Conservation (phyloP, 2,113 vertebrate genomes). For the Boulengeromyrus knoepffleri region DNA sequence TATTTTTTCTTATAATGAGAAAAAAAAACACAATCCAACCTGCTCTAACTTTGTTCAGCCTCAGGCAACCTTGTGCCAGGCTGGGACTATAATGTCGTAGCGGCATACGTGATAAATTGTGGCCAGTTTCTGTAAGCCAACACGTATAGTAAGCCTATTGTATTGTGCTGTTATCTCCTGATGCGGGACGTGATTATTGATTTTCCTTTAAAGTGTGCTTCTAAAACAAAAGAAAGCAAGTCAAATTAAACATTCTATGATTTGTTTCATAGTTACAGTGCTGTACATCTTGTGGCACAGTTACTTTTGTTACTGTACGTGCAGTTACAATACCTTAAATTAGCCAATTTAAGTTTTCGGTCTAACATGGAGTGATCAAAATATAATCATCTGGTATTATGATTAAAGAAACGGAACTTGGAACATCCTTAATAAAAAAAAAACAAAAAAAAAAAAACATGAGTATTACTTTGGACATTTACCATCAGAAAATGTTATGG, state of each 20-base stretch:
- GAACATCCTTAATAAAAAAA: conserved; percentile 36
- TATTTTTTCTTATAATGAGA: not conserved
- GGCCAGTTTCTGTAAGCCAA: conserved; percentile 31
- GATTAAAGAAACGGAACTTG: conserved; percentile 45
- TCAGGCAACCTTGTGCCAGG: not conserved
- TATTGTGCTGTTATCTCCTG: not conserved
- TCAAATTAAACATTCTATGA: not conserved
- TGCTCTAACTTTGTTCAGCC: not conserved
- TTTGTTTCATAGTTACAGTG: not conserved
- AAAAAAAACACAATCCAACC: not conserved
- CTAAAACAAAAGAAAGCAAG: not conserved
- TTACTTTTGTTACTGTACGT: conserved; percentile 14
- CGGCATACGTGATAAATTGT: not conserved
- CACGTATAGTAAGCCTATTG: conserved; percentile 11
- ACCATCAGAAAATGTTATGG: not conserved
- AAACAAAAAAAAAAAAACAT: not conserved
- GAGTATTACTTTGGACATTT: not conserved
- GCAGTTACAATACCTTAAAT: conserved; percentile 29
- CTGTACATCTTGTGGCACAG: conserved; percentile 10
- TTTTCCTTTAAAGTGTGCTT: not conserved
- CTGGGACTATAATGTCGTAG: not conserved
- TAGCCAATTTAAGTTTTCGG: conserved; percentile 36
- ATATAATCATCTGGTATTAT: conserved; percentile 41
- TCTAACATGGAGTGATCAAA: conserved; percentile 27
- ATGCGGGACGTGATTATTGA: not conserved